Percentiles rank a stretch among this genome's conserved stretches.
phyloP scores from a whole-genome alignment of 1,140 invertebrate species.

The Dysdera silvatica region DNA sequence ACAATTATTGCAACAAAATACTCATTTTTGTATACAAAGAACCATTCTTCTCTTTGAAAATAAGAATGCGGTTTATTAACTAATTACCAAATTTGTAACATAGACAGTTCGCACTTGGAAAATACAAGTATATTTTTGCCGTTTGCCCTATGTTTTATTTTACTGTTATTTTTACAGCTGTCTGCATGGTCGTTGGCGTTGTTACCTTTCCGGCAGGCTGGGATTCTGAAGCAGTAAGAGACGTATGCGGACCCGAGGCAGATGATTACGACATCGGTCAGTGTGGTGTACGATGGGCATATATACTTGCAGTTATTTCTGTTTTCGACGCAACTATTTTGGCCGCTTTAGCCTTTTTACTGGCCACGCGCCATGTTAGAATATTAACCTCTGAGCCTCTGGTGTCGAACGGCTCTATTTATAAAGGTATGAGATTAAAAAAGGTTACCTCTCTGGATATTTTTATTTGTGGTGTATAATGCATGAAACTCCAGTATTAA shows the following conservation, averaged over 20 bases:
- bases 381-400: slow-evolving; percentile 66
- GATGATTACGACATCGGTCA: slow-evolving; percentile 64
- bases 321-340: slow-evolving; percentile 83
- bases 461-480: no score
- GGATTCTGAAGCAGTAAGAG: slow-evolving; percentile 69
- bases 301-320: slow-evolving; percentile 82
- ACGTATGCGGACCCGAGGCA: slow-evolving; percentile 75
- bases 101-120: no score
- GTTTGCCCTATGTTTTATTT: no score
- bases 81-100: no score
- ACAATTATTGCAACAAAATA: no score
- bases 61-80: no score
- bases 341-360: slow-evolving; percentile 82
- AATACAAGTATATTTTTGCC: no score
- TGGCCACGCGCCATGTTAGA: slow-evolving; percentile 77
- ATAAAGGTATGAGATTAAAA: slow-evolving; percentile 49
- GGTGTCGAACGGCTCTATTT: slow-evolving; percentile 50
- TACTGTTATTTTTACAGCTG: slow-evolving; percentile 58
- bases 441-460: background rate
- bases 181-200: slow-evolving; percentile 72
- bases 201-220: slow-evolving; percentile 88
- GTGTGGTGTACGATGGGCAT: slow-evolving; percentile 93
- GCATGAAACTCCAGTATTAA: no score
- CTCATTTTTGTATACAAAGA: no score
- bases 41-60: no score